A percentile compares a stretch with the other conserved stretches of the same genome.
These are phyloP conservation scores for Erinaceus europaeus DNA, from an alignment of 2,113 vertebrate species.

Conservation along the genomic window DNA sequence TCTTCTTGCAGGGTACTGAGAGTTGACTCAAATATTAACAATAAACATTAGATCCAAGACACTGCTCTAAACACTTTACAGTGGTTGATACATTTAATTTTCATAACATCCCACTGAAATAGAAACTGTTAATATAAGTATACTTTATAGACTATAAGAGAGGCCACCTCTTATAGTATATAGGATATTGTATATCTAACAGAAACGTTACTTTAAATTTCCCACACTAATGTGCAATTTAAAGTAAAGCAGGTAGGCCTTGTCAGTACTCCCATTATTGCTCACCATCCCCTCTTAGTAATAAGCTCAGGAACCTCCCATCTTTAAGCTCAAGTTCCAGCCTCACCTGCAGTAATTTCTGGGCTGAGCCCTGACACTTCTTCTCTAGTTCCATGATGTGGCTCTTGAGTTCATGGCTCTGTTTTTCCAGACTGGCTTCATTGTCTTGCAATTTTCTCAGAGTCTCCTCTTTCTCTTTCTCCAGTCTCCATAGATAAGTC, in stretches of 20 bases:
- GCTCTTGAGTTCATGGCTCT: neutral
- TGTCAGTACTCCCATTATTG: neutral
- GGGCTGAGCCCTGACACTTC: constrained; percentile 40
- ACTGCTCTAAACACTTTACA: neutral
- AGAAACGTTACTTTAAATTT: neutral
- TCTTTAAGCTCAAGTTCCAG: neutral
- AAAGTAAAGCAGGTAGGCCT: neutral
- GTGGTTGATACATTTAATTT: neutral
- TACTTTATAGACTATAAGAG: no score
- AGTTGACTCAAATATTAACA: neutral
- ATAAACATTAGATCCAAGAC: neutral
- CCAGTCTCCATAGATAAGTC: constrained; percentile 15
- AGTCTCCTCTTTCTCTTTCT: constrained; percentile 7
- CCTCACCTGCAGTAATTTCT: constrained; percentile 56
- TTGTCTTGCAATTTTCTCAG: neutral
- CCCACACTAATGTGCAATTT: neutral
- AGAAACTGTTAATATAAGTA: neutral
- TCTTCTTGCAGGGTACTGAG: no score
- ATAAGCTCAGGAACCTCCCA: no score
- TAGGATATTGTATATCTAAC: no score
- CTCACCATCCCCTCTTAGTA: no score
- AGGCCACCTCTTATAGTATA: no score
- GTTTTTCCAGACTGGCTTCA: neutral
- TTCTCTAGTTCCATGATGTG: constrained; percentile 24
- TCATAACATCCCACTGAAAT: neutral